Evolutionary conservation across 2,797 vertebrate genomes (phyloP).

Genomic region (Coendou prehensilis): DNA sequence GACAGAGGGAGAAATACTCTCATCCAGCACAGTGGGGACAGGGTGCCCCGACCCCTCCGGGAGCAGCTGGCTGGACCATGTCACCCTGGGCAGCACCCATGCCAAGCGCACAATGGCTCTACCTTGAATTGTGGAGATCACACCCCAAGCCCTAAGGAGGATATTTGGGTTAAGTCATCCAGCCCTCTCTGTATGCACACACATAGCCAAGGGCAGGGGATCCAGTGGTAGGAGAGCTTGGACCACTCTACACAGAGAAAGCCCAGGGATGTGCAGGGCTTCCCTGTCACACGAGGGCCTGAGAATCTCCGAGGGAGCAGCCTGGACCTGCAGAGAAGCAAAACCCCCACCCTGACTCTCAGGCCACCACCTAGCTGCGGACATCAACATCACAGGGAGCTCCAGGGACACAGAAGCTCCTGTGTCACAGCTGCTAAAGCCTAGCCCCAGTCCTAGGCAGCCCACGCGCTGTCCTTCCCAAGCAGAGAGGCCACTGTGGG

Average conservation of each 20-base stretch:
- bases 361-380: accelerated
- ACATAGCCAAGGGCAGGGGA: neutral
- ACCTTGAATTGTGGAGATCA: neutral
- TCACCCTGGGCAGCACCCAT: neutral
- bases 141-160: neutral
- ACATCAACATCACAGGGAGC: too few species aligned
- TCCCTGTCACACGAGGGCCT: neutral
- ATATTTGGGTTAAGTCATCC: neutral
- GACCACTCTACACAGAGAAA: accelerated
- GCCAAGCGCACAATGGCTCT: accelerated
- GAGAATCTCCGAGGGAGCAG: neutral
- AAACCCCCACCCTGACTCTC: neutral
- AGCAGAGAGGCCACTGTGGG: accelerated
- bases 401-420: accelerated
- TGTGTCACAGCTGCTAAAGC: neutral
- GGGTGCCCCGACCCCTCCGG: neutral
- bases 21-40: neutral
- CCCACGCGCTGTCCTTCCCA: neutral
- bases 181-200: accelerated
- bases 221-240: neutral
- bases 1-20: neutral
- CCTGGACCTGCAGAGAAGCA: neutral
- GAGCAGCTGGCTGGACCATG: neutral
- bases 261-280: neutral
- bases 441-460: too few species aligned